These are phyloP conservation scores for Neelides folsomi DNA, from an alignment of 2,888 invertebrate genomes.

Conservation along the genomic window DNA sequence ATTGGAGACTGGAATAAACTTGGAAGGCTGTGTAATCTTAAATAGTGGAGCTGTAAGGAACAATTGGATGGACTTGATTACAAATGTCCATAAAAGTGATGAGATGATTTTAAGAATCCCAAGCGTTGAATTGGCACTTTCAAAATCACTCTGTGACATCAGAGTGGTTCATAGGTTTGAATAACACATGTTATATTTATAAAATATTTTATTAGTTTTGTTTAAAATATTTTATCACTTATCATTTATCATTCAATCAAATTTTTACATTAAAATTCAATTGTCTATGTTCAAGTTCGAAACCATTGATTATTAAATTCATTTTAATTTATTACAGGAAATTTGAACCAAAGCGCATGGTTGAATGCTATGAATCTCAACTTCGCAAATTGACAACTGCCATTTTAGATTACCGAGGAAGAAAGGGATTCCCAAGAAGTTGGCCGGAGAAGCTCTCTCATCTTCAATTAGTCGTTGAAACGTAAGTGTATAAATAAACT, in stretches of 20 bases:
- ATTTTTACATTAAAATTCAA: neutral
- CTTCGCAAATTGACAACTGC: constrained; percentile 71
- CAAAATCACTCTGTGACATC: constrained; percentile 67
- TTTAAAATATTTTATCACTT: neutral
- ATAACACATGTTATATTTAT: too few species aligned
- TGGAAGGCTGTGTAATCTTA: constrained; percentile 78
- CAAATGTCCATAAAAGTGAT: constrained; percentile 57
- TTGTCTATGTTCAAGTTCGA: neutral
- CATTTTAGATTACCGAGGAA: constrained; percentile 59
- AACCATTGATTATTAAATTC: neutral
- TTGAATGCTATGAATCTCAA: constrained; percentile 69
- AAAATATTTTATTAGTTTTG: neutral
- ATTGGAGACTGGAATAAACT: constrained; percentile 76
- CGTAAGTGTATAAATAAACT: constrained; percentile 45
- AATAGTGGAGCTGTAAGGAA: constrained; percentile 85
- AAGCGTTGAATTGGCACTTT: constrained; percentile 68
- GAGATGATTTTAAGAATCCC: constrained; percentile 59
- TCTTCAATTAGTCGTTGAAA: constrained; percentile 75
- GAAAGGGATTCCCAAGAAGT: constrained; percentile 51
- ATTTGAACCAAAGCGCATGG: constrained; percentile 81
- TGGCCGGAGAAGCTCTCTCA: constrained; percentile 61
- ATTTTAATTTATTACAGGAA: constrained; percentile 44
- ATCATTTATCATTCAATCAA: neutral
- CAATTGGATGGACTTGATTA: constrained; percentile 84
- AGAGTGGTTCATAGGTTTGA: constrained; percentile 52